Conservation (phyloP, 2,113 vertebrate genomes). For the Sciurus niger region DNA sequence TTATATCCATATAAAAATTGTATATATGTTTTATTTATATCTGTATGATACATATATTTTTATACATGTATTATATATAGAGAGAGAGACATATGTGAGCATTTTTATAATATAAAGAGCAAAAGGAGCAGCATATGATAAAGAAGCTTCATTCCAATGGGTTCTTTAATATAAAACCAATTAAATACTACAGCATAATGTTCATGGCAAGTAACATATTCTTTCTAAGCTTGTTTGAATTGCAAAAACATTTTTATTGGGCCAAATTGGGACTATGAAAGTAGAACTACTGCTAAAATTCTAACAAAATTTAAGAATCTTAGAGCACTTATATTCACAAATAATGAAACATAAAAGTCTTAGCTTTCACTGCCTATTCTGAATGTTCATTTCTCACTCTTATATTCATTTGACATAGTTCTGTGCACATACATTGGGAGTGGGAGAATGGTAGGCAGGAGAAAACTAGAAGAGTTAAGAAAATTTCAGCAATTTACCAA, state of each 20-base stretch:
- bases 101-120: not conserved
- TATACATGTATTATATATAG: too few species aligned
- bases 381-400: not conserved
- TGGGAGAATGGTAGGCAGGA: not conserved
- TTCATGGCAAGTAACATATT: not conserved
- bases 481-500: not conserved
- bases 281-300: not conserved
- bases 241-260: constrained; percentile 10
- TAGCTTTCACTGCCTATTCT: not conserved
- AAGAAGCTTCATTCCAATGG: not conserved
- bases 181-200: not conserved
- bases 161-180: constrained; percentile 24
- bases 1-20: too few species aligned
- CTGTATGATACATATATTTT: not conserved
- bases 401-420: not conserved
- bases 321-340: not conserved
- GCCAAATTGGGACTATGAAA: not conserved
- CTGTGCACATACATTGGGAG: not conserved
- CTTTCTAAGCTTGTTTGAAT: constrained; percentile 7
- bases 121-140: not conserved
- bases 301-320: constrained; percentile 32
- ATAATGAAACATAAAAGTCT: not conserved
- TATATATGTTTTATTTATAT: not conserved
- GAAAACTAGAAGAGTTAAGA: not conserved
- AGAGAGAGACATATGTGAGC: too few species aligned